A percentile compares a stretch with the other conserved stretches of the same genome.
These are phyloP conservation scores for Melanerpes formicivorus DNA, from an alignment of 2,113 vertebrate species.

Conservation along the genomic window DNA sequence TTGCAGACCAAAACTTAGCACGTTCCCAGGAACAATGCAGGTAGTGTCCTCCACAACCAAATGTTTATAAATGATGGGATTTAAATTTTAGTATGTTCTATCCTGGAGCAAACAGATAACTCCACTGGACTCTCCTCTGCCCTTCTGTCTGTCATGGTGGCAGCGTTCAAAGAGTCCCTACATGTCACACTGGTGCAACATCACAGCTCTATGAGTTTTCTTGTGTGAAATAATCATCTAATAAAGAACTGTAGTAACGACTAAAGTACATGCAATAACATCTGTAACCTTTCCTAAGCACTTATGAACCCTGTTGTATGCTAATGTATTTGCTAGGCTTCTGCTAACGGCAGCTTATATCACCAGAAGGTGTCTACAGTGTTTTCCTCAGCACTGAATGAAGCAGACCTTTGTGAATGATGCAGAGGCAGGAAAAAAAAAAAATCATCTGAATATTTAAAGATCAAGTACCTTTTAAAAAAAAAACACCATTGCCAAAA, in stretches of 20 bases:
- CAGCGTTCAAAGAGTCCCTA: not conserved
- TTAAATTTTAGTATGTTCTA: not conserved
- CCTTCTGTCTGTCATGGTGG: not conserved
- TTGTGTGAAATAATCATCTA: not conserved
- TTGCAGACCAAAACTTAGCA: not conserved
- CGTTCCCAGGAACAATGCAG: not conserved
- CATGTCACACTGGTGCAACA: accelerated
- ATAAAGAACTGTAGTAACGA: constrained; percentile 5
- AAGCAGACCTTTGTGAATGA: not conserved
- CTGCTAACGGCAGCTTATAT: not conserved
- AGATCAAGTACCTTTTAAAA: not conserved
- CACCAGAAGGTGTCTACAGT: not conserved
- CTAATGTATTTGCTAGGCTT: not conserved
- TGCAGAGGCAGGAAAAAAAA: not conserved
- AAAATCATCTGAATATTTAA: not conserved
- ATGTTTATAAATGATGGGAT: not conserved
- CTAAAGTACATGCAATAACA: constrained; percentile 15
- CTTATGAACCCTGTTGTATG: not conserved
- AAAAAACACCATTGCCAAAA: not conserved
- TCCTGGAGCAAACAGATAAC: not conserved
- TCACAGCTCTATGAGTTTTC: accelerated
- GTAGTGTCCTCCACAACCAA: not conserved
- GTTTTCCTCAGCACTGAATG: not conserved
- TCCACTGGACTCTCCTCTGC: not conserved
- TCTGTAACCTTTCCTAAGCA: not conserved